Conservation (phyloP, 2,113 vertebrate species). For the Phyllostomus hastatus region DNA sequence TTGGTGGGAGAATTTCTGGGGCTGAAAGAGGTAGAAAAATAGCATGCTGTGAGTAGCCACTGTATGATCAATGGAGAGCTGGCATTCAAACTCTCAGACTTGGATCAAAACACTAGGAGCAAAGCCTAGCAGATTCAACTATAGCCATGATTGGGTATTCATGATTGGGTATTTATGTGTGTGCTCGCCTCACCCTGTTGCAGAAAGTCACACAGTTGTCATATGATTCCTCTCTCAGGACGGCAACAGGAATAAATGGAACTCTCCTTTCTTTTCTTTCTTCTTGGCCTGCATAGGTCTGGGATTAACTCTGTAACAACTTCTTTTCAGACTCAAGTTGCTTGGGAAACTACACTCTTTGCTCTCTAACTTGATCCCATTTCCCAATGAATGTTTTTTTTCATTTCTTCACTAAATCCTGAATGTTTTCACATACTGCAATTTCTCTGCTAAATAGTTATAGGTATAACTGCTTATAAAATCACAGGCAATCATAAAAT, state of each 20-base stretch:
- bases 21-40: neutral
- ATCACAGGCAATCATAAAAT: constrained; percentile 14
- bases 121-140: neutral
- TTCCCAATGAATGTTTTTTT: constrained; percentile 62
- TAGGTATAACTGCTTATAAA: constrained; percentile 45
- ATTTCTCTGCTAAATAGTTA: constrained; percentile 46
- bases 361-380: constrained; percentile 47
- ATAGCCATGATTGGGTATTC: neutral
- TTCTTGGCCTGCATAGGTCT: neutral
- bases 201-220: neutral
- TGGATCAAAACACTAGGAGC: neutral
- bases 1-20: neutral
- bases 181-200: neutral
- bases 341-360: constrained; percentile 15
- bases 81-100: neutral
- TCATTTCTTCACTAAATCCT: constrained; percentile 50
- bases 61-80: neutral
- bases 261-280: neutral
- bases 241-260: neutral
- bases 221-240: neutral
- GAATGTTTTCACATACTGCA: constrained; percentile 39
- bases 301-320: constrained; percentile 17
- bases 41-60: neutral
- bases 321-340: constrained; percentile 45
- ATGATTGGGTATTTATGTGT: neutral